Percentiles rank a stretch among this genome's conserved stretches.
Conservation (phyloP, 2,888 invertebrate species). For the Cinara cedri region DNA sequence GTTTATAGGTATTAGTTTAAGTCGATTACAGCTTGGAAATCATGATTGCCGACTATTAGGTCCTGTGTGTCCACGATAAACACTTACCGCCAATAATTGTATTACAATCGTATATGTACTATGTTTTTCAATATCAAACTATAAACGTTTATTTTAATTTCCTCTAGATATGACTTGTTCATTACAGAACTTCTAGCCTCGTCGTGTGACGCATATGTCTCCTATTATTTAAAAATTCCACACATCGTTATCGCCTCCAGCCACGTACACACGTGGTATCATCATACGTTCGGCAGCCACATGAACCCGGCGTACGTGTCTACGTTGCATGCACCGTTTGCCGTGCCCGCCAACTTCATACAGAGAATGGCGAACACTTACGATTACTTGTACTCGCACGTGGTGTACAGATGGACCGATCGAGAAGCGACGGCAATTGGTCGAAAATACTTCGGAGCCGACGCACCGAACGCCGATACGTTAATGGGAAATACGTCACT, state of each 20-base stretch:
- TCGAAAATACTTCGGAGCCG: conserved; percentile 53
- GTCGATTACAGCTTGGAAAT: no score
- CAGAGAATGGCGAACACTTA: conserved; percentile 65
- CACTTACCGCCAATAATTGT: no score
- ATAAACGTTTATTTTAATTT: no score
- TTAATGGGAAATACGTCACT: conserved; percentile 48
- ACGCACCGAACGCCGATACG: conserved; percentile 39
- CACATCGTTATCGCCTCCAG: conserved; percentile 59
- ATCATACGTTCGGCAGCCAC: conserved; percentile 59
- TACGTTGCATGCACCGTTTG: conserved; percentile 58
- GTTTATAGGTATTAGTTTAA: no score
- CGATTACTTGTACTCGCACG: conserved; percentile 62
- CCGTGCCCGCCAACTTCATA: conserved; percentile 62
- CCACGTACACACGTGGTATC: conserved; percentile 59
- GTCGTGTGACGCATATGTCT: conserved; percentile 59
- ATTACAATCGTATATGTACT: no score
- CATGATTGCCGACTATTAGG: no score
- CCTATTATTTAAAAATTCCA: conserved; percentile 59
- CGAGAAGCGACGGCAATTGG: conserved; percentile 43
- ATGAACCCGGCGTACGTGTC: conserved; percentile 60
- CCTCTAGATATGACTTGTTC: conserved; percentile 59
- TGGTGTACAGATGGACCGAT: conserved; percentile 49
- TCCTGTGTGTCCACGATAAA: no score
- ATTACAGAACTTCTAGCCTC: conserved; percentile 60
- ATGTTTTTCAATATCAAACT: no score